Base-by-base conservation (phyloP, 2,797 vertebrate genomes). In the Onychomys torridus region DNA sequence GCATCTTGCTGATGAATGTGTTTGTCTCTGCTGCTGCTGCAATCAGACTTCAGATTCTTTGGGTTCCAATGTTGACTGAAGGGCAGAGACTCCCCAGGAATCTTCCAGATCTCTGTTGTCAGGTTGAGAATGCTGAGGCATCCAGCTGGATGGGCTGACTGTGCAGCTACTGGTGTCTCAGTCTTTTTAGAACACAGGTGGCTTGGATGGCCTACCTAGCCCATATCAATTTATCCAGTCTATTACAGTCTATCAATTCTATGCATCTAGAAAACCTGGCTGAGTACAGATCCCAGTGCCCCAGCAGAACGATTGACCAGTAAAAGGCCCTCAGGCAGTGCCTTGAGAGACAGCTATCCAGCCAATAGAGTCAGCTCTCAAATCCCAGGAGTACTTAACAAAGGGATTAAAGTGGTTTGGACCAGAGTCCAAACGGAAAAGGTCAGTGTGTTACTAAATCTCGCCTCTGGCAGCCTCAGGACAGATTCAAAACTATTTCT, bases 401-500 rank as follows among this genome's bases (percentile, higher is more conserved):
- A 94, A 69, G 37, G 77, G 32, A 57, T 77, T 89, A 52, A 86
- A 89, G 85, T 71, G 34, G 7, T 86, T 29, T 89, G 59, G 29
- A 91, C 65, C 43, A 6, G 76, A 43, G 81, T 16, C 52, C 12
- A 13, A 69, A 84, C 55, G n/a, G 6, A 69, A 61, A 88, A 96
- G 9, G 55, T 37, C 34, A 43, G 10, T 1, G 1, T 46, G 52
- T 84, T 75, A 78, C 55, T 96, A 85, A 90, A 79, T 83, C 55
- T 10, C 90, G 27, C 13, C 16, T 65, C 57, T 67, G 13, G 17
- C 37, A 94, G 77, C 57, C 75, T 85, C 27, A 75, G n/a, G 84
- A 93, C 1, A 89, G 52, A 94, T 81, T 93, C 37, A 55, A 78
- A 96, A 61, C 46, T 65, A 84, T 55, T 89, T 79, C 88, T 82